These are phyloP conservation scores for Aplidium turbinatum DNA, from an alignment of 23 tunicate species.

Conservation along the genomic window DNA sequence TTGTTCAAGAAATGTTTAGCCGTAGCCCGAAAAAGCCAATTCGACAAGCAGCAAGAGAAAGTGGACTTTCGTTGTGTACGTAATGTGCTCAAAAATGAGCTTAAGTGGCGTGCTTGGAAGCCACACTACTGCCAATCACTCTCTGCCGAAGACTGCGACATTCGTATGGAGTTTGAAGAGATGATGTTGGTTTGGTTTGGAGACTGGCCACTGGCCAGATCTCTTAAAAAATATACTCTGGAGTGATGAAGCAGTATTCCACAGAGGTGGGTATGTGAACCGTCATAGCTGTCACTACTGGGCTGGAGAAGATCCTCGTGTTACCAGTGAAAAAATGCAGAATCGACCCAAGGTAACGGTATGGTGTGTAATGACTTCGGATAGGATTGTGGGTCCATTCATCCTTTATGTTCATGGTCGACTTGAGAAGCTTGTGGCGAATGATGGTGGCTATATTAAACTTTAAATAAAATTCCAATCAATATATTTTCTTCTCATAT, in stretches of 20 bases:
- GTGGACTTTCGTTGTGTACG: slow-evolving; percentile 8
- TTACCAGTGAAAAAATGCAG: slow-evolving; percentile 5
- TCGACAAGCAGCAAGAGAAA: slow-evolving; percentile 13
- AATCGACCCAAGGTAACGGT: slow-evolving; percentile 20
- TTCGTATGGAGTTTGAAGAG: slow-evolving; percentile 15
- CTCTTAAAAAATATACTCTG: slow-evolving; percentile 31
- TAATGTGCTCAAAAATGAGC: slow-evolving; percentile 15
- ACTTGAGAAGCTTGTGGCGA: too few species aligned
- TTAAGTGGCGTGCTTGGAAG: slow-evolving; percentile 16
- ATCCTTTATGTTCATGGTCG: slow-evolving; percentile 3
- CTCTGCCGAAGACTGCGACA: slow-evolving; percentile 23
- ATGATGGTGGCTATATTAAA: too few species aligned
- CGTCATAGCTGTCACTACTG: slow-evolving; percentile 31
- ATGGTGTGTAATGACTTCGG: slow-evolving; percentile 34
- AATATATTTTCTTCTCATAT: too few species aligned
- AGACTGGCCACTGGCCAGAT: too few species aligned
- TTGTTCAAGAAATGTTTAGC: slow-evolving; percentile 21
- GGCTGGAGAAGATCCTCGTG: slow-evolving; percentile 33
- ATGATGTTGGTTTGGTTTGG: too few species aligned
- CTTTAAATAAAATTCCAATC: too few species aligned
- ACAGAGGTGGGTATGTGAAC: slow-evolving; percentile 22
- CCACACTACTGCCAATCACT: slow-evolving; percentile 23
- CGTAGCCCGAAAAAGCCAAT: slow-evolving; percentile 15
- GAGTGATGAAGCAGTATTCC: slow-evolving; percentile 34
- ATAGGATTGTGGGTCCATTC: slow-evolving; percentile 30